phyloP scores from a whole-genome alignment of 2,797 vertebrate species.

The Rhinophrynus dorsalis region DNA sequence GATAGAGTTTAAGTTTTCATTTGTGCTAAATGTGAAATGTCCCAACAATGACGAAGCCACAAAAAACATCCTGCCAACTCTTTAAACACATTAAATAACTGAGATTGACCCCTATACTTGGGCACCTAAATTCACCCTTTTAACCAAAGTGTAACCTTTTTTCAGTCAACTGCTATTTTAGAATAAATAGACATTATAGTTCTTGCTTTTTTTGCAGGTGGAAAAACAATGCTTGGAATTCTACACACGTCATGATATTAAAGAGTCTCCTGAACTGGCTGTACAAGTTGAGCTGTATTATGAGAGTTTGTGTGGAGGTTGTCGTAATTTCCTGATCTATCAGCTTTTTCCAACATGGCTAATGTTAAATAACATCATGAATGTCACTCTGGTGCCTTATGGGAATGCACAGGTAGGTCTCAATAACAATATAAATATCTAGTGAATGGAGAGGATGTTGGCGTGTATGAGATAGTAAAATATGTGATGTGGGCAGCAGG shows the following conservation, averaged over 20 bases:
- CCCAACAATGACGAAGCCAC: too few species aligned
- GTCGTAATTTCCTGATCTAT: constrained; percentile 70
- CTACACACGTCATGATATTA: constrained; percentile 23
- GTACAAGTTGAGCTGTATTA: constrained; percentile 83
- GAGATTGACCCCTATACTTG: too few species aligned
- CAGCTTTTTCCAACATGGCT: constrained; percentile 82
- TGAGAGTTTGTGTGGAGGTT: constrained; percentile 79
- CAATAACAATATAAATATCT: neutral
- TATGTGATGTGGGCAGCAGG: neutral
- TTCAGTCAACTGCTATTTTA: too few species aligned
- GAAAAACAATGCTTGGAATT: constrained; percentile 73
- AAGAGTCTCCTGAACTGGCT: fast-evolving
- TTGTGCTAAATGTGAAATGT: too few species aligned
- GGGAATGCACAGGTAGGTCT: constrained; percentile 81
- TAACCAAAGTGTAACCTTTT: too few species aligned
- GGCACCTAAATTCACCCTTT: too few species aligned
- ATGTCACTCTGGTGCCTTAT: constrained; percentile 82
- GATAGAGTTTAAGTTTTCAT: too few species aligned
- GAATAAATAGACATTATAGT: too few species aligned
- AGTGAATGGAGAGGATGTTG: neutral
- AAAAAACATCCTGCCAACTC: too few species aligned
- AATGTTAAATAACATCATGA: constrained; percentile 75
- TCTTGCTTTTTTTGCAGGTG: constrained; percentile 63
- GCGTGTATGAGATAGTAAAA: neutral
- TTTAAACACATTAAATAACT: too few species aligned